Evolutionary conservation across 2,888 invertebrate species (phyloP).

Genomic region (Arge pagana): DNA sequence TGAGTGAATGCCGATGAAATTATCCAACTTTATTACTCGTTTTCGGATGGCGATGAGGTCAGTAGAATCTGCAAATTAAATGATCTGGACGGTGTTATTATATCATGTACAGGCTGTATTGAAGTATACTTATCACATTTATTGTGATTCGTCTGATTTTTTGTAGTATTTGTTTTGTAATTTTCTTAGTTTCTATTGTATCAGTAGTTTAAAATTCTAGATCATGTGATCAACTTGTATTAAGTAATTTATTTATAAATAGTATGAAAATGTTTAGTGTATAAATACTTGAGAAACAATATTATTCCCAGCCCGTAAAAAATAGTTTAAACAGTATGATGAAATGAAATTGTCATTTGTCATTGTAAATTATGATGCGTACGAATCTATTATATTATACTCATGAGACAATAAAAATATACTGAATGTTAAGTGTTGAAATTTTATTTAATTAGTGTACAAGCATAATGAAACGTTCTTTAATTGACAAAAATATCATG

Average conservation of each 20-base stretch:
- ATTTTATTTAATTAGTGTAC: neutral
- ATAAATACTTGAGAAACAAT: constrained; percentile 12
- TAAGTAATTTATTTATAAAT: constrained; percentile 26
- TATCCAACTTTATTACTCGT: too few species aligned
- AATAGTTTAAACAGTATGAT: constrained; percentile 2
- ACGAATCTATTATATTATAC: constrained; percentile 39
- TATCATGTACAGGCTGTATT: neutral
- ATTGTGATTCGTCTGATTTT: constrained; percentile 2
- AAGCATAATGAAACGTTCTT: too few species aligned
- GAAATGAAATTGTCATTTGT: constrained; percentile 39
- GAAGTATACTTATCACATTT: neutral
- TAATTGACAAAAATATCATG: too few species aligned
- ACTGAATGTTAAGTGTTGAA: constrained; percentile 44
- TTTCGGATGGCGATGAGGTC: too few species aligned
- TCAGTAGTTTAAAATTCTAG: constrained; percentile 13
- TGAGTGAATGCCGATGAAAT: too few species aligned
- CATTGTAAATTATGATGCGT: constrained; percentile 45
- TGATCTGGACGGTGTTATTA: too few species aligned
- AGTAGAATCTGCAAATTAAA: too few species aligned
- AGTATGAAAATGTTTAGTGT: constrained; percentile 15
- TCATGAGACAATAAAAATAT: constrained; percentile 57
- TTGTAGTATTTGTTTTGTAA: constrained; percentile 5
- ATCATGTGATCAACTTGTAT: constrained; percentile 11
- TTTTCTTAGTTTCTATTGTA: constrained; percentile 9
- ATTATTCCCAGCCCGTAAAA: neutral